These are phyloP conservation scores for Phymastichus coffea DNA, from an alignment of 1,140 invertebrate genomes.

Conservation along the genomic window DNA sequence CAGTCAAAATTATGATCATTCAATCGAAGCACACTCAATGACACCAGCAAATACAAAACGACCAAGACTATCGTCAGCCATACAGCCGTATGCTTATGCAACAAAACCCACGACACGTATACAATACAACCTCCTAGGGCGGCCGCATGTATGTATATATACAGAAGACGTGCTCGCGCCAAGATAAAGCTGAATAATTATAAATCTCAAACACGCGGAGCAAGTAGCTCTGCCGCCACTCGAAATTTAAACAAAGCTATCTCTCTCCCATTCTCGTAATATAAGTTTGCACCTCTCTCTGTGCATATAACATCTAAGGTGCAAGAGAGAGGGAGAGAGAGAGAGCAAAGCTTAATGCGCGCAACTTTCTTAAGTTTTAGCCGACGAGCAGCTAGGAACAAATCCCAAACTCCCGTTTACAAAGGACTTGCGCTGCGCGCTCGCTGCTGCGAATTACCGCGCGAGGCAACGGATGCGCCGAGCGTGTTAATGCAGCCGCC, in stretches of 20 bases:
- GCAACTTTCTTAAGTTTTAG: background rate
- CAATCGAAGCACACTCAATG: no score
- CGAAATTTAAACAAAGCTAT: conserved; percentile 10
- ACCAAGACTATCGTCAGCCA: no score
- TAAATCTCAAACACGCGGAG: conserved; percentile 7
- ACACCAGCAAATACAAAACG: no score
- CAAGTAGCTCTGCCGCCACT: background rate
- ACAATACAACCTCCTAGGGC: no score
- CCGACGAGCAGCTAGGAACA: background rate
- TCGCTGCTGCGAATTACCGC: background rate
- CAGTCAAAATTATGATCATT: no score
- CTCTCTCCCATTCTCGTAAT: background rate
- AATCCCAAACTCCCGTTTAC: conserved; percentile 12
- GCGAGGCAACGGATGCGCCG: background rate
- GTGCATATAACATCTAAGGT: no score
- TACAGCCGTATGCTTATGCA: background rate
- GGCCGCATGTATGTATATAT: no score
- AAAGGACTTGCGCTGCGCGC: background rate
- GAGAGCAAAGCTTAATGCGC: background rate
- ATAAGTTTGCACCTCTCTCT: no score
- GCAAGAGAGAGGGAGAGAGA: no score
- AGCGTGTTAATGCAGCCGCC: background rate
- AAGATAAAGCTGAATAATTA: conserved; percentile 5
- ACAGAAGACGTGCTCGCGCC: background rate
- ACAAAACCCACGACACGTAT: no score